phyloP scores from a whole-genome alignment of 2,888 invertebrate genomes.

The Eupithecia vulgata region DNA sequence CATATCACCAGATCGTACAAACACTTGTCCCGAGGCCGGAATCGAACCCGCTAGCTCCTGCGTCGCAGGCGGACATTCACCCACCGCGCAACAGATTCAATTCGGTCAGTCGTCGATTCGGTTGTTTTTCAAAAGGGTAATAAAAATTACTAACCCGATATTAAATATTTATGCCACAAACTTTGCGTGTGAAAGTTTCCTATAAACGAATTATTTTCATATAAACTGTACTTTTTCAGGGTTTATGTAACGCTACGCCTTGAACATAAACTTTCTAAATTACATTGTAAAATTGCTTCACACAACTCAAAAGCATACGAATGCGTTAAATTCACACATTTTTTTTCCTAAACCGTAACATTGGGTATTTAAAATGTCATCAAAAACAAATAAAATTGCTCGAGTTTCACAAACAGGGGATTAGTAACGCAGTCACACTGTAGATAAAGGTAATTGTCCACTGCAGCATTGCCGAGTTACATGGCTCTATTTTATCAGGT shows the following conservation, averaged over 20 bases:
- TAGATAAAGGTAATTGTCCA: neutral
- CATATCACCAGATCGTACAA: no score
- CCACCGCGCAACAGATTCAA: no score
- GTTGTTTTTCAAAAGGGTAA: neutral
- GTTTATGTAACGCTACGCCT: neutral
- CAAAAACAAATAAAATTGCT: conserved; percentile 34
- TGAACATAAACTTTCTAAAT: neutral
- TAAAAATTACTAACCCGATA: neutral
- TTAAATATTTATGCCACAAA: no score
- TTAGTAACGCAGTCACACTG: conserved; percentile 36
- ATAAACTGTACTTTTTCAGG: neutral
- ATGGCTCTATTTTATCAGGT: neutral
- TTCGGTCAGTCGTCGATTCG: no score
- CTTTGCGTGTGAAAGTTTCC: neutral
- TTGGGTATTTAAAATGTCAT: conserved; percentile 15
- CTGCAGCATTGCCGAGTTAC: neutral
- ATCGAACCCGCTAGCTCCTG: no score
- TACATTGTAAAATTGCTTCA: conserved; percentile 8
- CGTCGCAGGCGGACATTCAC: no score
- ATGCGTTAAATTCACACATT: neutral
- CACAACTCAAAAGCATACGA: conserved; percentile 4
- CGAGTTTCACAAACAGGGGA: conserved; percentile 20
- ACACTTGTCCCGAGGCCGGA: no score
- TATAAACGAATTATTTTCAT: neutral
- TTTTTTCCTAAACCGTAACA: conserved; percentile 16